Evolutionary conservation across 2,113 vertebrate genomes (phyloP), one percentile per base, ranked within the genome.

Genomic region (Polypterus senegalus): DNA sequence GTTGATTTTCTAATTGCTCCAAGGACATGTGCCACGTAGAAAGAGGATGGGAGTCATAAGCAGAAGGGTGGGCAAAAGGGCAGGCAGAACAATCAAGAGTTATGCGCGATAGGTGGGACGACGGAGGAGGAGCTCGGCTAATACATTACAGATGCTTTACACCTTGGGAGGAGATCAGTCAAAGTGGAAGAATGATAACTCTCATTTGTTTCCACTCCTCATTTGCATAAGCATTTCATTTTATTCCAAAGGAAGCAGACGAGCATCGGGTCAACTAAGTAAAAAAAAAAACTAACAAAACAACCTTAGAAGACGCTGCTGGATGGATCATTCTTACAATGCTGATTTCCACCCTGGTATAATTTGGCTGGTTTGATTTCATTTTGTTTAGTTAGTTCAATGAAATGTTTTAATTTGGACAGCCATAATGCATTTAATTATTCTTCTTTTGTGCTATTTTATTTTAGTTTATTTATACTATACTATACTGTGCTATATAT

Each of bases 221-320:
- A 65, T 65, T 65, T 65, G 54, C 63, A 65, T 65, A 61, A 65
- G 63, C 51, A 53, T 54, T 49, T 46, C 3, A 65, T 60, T 59
- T 54, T 52, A 57, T 60, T 43, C 52, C 9, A 10, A 11, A 27
- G 49, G 63, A 61, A 51, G 44, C 64, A 65, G 59, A 58, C 61
- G 64, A 61, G 53, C 46, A 54, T 61, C 47, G 49, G 53, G 7
- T 43, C 27, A 27, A 27, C 27, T 27, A 27, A 27, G 1, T 1
- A 27, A 27, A 27, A 27, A 27, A 27, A 27, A 27, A 27, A n/a
- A n/a, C n/a, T n/a, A n/a, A 1, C 27, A 27, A 27, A 27, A 27
- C 27, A 27, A 27, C 27, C 27, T 27, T 27, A 27, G 27, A 27
- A 27, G 27, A 27, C 27, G 27, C 27, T 27, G 27, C 27, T 27